Base-by-base conservation (phyloP, 2,797 vertebrate genomes). In the Neosilurus mollespiculum region DNA sequence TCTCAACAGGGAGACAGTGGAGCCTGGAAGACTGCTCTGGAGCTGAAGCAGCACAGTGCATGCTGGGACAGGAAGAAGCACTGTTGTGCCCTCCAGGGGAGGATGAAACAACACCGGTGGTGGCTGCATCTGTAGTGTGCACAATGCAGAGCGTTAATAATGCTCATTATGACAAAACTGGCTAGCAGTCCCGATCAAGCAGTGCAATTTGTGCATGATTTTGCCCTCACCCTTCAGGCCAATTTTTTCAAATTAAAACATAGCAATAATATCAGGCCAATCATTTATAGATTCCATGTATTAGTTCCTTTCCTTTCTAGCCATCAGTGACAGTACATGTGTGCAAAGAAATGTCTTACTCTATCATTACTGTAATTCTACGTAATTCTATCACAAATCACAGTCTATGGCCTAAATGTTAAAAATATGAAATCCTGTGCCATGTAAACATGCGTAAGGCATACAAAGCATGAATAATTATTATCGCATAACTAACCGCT, bases 181-280 rank as follows among this genome's bases (percentile, higher is more conserved):
- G 97, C 98, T 97, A 97, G 96, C 97, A 97, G 97, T 97, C 97
- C 98, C 97, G 96, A 96, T 96, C 95, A 96, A 96, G 95, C 94
- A 94, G 95, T 92, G 93, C 91, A 95, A 96, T 96, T 95, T 96
- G 92, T 93, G 94, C 92, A 94, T 91, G 94, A 79, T 91, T 91
- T 91, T 56, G 67, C 22, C 92, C 92, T 90, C 84, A 90, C 90
- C 89, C 87, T 91, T 92, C 93, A 93, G 92, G 92, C 92, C 93
- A 94, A 92, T 93, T 90, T 91, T 93, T 92, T 24, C 2, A 49
- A 80, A 54, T 61, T 56, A 24, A 75, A 18, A 59, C 22, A 82
- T 66, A 59, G 16, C 30, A 80, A 71, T 43, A 75, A 62, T 78
- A 58, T 62, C 58, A 69, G 62, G 79, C 24, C 75, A 82, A 65